These are phyloP conservation scores for Eupithecia vulgata DNA, from an alignment of 2,888 invertebrate genomes.

Conservation along the genomic window DNA sequence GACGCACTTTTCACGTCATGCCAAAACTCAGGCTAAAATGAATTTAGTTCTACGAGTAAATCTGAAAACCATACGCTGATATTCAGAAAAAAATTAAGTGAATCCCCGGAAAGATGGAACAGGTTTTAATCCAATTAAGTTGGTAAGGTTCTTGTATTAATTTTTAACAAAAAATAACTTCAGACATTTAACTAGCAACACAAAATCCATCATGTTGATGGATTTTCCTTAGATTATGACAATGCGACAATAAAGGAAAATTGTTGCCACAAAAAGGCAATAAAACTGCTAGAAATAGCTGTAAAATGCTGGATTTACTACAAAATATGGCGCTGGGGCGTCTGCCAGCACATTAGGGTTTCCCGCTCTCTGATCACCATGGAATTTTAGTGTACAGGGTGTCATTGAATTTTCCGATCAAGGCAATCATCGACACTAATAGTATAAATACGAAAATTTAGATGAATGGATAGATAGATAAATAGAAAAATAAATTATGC, in stretches of 20 bases:
- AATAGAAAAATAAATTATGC: too few species aligned
- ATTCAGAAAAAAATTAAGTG: not conserved
- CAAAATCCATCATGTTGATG: not conserved
- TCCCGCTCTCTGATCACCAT: slow-evolving; percentile 50
- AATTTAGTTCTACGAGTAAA: not conserved
- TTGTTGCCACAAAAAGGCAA: not conserved
- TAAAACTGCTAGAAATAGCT: not conserved
- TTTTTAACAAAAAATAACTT: not conserved
- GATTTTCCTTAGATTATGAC: not conserved
- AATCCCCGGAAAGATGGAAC: not conserved
- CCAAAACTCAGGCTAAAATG: not conserved
- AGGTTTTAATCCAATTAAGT: not conserved
- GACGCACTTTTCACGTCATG: not conserved
- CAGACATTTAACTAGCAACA: not conserved
- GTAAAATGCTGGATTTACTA: slow-evolving; percentile 37
- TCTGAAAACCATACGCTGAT: not conserved
- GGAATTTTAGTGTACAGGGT: slow-evolving; percentile 40
- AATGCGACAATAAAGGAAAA: not conserved
- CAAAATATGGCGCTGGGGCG: slow-evolving; percentile 50
- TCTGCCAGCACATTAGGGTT: slow-evolving; percentile 61
- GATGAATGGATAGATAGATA: too few species aligned
- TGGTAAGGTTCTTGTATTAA: not conserved
- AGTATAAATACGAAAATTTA: too few species aligned
- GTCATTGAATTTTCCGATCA: not conserved
- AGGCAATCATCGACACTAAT: too few species aligned